Conservation (phyloP, 2,888 invertebrate genomes). For the Colostygia pectinataria region DNA sequence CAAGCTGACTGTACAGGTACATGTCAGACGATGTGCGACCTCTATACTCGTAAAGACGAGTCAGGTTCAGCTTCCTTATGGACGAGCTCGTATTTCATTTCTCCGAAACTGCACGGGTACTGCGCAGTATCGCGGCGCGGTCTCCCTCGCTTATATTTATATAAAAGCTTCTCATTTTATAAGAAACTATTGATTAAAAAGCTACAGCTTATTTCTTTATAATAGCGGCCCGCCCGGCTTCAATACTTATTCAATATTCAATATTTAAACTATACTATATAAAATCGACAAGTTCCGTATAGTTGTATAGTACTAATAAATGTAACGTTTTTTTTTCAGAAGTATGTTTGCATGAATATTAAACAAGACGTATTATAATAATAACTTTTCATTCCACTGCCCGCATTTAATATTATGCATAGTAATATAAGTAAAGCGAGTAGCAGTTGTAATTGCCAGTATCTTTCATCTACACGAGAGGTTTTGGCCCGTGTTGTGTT, state of each 20-base stretch:
- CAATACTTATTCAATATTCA: no score
- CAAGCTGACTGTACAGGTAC: constrained; percentile 10
- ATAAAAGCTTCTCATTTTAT: no score
- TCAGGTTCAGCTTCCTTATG: constrained; percentile 37
- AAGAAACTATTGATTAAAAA: no score
- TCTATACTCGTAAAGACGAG: constrained; percentile 39
- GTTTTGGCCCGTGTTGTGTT: constrained; percentile 25
- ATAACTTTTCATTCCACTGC: constrained; percentile 1
- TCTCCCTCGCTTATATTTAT: no score
- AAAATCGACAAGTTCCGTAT: no score
- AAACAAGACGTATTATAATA: neutral
- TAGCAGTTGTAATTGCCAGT: constrained; percentile 14
- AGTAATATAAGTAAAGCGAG: constrained; percentile 6
- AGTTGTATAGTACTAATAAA: no score
- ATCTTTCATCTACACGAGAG: constrained; percentile 14
- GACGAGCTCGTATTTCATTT: constrained; percentile 30
- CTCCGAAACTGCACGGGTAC: constrained; percentile 37
- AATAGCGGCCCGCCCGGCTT: no score
- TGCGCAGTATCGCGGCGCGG: neutral
- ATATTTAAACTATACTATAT: no score
- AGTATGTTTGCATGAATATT: no score
- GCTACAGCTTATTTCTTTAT: no score
- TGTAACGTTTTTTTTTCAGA: no score
- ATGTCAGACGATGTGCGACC: constrained; percentile 38
- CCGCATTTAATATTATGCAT: constrained; percentile 5